Conservation (phyloP, 1,140 invertebrate genomes). For the Danaus melanippus region DNA sequence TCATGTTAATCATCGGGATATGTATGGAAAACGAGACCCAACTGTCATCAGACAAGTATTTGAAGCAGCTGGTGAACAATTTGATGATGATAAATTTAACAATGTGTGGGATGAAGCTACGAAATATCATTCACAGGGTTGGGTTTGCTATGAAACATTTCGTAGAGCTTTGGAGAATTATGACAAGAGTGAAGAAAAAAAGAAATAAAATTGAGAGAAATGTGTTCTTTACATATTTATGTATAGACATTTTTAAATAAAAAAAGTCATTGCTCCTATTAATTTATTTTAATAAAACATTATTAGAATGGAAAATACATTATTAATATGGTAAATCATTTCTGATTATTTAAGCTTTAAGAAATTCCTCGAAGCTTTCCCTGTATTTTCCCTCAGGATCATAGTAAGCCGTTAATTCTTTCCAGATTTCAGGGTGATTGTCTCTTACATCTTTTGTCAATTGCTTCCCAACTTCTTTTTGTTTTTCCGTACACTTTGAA, state of each 20-base stretch:
- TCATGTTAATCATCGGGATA: conserved; percentile 53
- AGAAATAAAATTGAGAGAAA: conserved; percentile 1
- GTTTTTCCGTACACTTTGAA: conserved; percentile 67
- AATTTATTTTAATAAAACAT: too few species aligned
- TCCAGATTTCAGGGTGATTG: conserved; percentile 58
- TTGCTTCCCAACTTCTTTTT: conserved; percentile 47
- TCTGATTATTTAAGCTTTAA: conserved; percentile 26
- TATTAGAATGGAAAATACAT: too few species aligned
- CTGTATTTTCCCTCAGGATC: conserved; percentile 65
- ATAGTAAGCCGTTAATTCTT: conserved; percentile 53
- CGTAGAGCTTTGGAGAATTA: conserved; percentile 33
- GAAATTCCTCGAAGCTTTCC: conserved; percentile 47
- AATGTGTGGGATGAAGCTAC: conserved; percentile 48
- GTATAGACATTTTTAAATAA: too few species aligned
- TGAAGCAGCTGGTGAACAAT: conserved; percentile 41
- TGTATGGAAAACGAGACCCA: conserved; percentile 52
- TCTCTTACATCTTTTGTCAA: conserved; percentile 66
- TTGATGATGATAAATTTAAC: conserved; percentile 49
- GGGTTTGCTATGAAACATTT: conserved; percentile 61
- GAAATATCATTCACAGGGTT: conserved; percentile 53
- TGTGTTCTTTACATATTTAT: too few species aligned
- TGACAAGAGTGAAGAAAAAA: conserved; percentile 7
- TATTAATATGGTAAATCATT: too few species aligned
- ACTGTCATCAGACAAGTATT: conserved; percentile 44
- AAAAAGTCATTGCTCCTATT: too few species aligned